A percentile compares a stretch with the other conserved stretches of the same genome.
phyloP scores from a whole-genome alignment of 2,888 invertebrate species.

The Platycheirus albimanus region DNA sequence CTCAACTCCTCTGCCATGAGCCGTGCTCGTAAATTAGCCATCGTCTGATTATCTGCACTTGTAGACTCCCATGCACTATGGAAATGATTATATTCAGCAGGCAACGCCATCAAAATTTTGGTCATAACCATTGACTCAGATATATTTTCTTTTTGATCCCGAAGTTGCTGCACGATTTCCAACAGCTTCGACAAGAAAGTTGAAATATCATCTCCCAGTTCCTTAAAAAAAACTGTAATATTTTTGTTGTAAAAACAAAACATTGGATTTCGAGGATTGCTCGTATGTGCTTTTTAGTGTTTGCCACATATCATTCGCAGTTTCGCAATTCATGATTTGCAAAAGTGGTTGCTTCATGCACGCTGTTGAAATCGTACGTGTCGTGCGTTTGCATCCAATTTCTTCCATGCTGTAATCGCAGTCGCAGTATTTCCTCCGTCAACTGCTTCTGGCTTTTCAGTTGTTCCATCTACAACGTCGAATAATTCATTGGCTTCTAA shows the following conservation, averaged over 20 bases:
- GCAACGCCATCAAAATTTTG: too few species aligned
- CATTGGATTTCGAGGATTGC: conserved; percentile 76
- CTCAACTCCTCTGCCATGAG: conserved; percentile 34
- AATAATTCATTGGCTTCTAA: neutral
- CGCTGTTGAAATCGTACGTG: neutral
- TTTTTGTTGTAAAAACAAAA: conserved; percentile 78
- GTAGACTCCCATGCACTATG: conserved; percentile 77
- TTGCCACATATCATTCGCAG: conserved; percentile 62
- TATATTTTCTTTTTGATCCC: conserved; percentile 53
- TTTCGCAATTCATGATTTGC: conserved; percentile 65
- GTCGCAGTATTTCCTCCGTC: neutral
- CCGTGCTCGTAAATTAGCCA: conserved; percentile 6
- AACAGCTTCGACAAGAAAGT: conserved; percentile 58
- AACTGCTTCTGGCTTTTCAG: neutral
- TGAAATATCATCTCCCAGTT: conserved; percentile 61
- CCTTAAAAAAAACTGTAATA: conserved; percentile 65
- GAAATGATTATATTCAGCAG: conserved; percentile 77
- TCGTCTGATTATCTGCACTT: conserved; percentile 18
- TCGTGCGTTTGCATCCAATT: neutral
- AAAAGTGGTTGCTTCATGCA: conserved; percentile 37
- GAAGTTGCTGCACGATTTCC: conserved; percentile 59
- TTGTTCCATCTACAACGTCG: neutral
- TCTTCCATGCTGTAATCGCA: neutral
- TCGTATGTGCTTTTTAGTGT: conserved; percentile 75
- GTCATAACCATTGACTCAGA: too few species aligned